Percentiles rank a stretch among this genome's conserved stretches.
These are phyloP conservation scores for Euzophera pinguis DNA, from an alignment of 2,888 invertebrate species.

Conservation along the genomic window DNA sequence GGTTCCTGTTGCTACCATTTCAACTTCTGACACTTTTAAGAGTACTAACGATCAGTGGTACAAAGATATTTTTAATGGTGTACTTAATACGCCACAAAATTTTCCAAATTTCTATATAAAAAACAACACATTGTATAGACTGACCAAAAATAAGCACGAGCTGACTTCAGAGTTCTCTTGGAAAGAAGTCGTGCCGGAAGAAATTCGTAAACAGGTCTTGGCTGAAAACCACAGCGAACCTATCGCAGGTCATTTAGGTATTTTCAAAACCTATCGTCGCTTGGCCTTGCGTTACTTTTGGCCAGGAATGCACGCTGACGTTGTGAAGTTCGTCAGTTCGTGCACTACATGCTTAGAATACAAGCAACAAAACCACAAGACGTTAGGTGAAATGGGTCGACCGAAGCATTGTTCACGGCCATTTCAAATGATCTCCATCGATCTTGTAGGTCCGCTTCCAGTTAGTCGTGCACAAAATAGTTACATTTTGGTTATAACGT, in stretches of 20 bases:
- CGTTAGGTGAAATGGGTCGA: background rate
- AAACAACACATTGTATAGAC: background rate
- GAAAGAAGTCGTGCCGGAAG: background rate
- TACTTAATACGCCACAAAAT: background rate
- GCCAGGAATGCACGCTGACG: constrained; percentile 10
- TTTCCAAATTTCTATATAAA: background rate
- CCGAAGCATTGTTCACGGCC: constrained; percentile 24
- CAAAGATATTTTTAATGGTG: background rate
- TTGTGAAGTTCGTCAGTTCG: background rate
- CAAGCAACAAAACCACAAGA: background rate
- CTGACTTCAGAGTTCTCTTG: background rate
- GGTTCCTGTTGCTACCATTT: background rate
- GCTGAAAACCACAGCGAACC: background rate
- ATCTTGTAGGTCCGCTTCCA: constrained; percentile 28
- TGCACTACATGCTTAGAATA: background rate
- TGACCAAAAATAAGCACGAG: background rate
- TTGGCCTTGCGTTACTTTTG: constrained; percentile 8
- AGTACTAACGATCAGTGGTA: background rate
- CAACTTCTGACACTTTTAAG: background rate
- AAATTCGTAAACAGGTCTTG: background rate
- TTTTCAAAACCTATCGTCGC: constrained; percentile 13
- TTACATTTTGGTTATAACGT: background rate
- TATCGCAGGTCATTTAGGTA: constrained; percentile 6
- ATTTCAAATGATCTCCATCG: constrained; percentile 25
- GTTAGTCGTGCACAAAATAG: background rate